A percentile compares a stretch with the other conserved stretches of the same genome.
These are phyloP conservation scores for Crocidura indochinensis DNA, from an alignment of 2,797 vertebrate genomes.

Conservation along the genomic window DNA sequence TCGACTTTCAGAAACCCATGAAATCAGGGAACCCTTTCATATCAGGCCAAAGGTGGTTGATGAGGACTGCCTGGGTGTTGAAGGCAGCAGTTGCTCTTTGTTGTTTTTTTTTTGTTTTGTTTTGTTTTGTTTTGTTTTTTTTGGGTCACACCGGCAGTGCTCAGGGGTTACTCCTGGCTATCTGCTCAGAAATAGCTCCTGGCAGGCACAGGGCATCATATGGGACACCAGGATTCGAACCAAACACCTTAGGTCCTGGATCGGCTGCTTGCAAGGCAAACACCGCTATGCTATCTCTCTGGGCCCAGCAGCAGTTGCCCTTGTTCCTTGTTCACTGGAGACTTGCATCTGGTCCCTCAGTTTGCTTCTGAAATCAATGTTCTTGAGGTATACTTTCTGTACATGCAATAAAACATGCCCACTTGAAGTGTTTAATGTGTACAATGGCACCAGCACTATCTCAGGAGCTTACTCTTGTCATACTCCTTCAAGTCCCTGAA, in stretches of 20 bases:
- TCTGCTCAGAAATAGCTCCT: too few species aligned
- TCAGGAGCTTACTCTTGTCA: slow-evolving; percentile 1
- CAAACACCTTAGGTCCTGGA: too few species aligned
- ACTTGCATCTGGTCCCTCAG: background rate
- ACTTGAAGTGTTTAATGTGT: background rate
- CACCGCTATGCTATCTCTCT: too few species aligned
- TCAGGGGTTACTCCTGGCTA: too few species aligned
- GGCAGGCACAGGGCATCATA: too few species aligned
- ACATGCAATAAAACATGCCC: background rate
- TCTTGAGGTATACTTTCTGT: background rate
- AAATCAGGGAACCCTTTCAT: background rate
- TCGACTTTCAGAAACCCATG: background rate
- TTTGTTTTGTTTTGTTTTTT: too few species aligned
- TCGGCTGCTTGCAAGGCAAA: too few species aligned
- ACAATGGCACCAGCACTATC: background rate
- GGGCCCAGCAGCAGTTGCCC: background rate
- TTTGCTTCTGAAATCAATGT: background rate
- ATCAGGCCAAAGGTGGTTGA: background rate
- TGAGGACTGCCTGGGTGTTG: background rate
- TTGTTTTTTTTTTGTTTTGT: too few species aligned
- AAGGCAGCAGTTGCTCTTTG: too few species aligned
- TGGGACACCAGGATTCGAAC: too few species aligned
- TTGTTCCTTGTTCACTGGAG: slow-evolving; percentile 29
- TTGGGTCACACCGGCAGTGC: too few species aligned
- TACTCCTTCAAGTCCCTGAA: slow-evolving; percentile 45